Conservation (phyloP, 2,888 invertebrate species). For the Cephus runcator region DNA sequence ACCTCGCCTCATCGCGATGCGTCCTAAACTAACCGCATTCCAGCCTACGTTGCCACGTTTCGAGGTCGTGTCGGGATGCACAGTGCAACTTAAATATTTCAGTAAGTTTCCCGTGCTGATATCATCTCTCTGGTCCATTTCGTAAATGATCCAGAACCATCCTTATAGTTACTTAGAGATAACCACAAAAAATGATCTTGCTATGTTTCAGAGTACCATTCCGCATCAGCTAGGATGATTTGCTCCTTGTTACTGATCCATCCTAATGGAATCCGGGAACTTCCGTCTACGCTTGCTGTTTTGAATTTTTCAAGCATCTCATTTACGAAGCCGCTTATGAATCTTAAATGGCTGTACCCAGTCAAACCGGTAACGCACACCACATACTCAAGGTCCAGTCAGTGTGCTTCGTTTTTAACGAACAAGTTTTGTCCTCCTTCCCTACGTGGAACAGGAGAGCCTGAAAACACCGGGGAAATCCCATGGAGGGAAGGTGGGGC, state of each 20-base stretch:
- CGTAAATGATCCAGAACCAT: background rate
- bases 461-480: background rate
- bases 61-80: constrained; percentile 6
- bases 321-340: background rate
- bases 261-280: background rate
- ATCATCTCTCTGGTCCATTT: background rate
- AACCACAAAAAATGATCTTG: background rate
- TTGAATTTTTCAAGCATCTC: background rate
- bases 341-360: background rate
- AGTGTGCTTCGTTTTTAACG: background rate
- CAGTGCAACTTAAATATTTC: background rate
- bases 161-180: background rate
- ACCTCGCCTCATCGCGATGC: constrained; percentile 1
- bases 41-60: constrained; percentile 54
- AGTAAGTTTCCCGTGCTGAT: background rate
- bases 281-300: background rate
- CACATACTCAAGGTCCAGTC: background rate
- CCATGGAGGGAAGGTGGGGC: background rate
- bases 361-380: background rate
- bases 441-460: background rate
- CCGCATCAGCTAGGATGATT: background rate
- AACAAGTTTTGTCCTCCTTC: background rate
- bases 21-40: constrained; percentile 52
- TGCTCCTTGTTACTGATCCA: background rate
- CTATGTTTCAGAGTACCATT: background rate